These are phyloP conservation scores for Spisula subtruncata DNA, from an alignment of 2,888 invertebrate genomes.

Conservation along the genomic window DNA sequence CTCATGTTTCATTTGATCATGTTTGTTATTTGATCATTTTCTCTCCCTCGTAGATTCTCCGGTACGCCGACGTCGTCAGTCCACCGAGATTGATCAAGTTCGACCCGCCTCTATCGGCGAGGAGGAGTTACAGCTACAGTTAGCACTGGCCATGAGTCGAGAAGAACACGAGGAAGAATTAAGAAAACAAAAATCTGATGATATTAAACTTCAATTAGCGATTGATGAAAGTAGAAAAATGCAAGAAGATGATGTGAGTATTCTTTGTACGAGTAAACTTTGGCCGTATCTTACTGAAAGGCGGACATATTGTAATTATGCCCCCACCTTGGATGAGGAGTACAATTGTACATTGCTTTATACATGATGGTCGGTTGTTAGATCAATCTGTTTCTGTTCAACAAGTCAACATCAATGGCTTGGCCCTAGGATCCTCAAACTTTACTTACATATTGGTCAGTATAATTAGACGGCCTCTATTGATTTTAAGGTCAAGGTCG, in stretches of 20 bases:
- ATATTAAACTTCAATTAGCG: conserved; percentile 97
- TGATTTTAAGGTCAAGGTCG: too few species aligned
- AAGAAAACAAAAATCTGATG: conserved; percentile 96
- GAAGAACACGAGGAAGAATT: conserved; percentile 99
- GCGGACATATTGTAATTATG: too few species aligned
- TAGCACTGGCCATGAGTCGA: conserved; percentile 99
- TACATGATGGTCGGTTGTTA: too few species aligned
- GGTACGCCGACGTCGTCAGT: conserved; percentile 66
- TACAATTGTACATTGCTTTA: too few species aligned
- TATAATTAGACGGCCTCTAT: too few species aligned
- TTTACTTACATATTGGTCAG: too few species aligned
- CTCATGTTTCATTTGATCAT: background rate
- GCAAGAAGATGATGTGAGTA: conserved; percentile 61
- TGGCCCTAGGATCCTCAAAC: too few species aligned
- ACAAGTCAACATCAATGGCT: too few species aligned
- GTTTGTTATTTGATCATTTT: background rate
- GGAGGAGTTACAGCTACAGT: conserved; percentile 98
- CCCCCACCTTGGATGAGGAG: too few species aligned
- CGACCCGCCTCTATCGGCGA: conserved; percentile 98
- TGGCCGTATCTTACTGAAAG: background rate
- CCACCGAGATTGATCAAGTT: conserved; percentile 94
- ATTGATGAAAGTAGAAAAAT: conserved; percentile 93
- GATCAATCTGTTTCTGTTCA: too few species aligned
- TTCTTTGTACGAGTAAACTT: background rate
- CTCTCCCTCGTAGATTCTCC: conserved; percentile 52